These are phyloP conservation scores for Bombylius discolor DNA, from an alignment of 2,888 invertebrate species.

Conservation along the genomic window DNA sequence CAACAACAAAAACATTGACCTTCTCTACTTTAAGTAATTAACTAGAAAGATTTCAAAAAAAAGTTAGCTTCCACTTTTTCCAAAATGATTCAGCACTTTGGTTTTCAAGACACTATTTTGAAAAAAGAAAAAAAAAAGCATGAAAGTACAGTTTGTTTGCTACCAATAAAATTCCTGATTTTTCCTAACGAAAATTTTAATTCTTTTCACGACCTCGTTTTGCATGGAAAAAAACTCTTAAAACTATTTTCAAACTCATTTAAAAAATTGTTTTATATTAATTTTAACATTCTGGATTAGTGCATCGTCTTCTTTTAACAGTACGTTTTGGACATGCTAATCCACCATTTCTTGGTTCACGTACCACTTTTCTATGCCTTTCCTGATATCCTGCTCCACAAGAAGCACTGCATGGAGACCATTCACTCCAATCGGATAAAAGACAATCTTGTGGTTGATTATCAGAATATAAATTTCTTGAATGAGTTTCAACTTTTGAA, in stretches of 20 bases:
- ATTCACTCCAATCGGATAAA: constrained; percentile 68
- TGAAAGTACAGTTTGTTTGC: too few species aligned
- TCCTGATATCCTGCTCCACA: constrained; percentile 65
- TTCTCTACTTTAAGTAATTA: too few species aligned
- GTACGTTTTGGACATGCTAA: constrained; percentile 28
- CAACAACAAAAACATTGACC: too few species aligned
- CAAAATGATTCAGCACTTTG: too few species aligned
- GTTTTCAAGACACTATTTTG: too few species aligned
- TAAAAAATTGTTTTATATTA: background rate
- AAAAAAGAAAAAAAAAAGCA: too few species aligned
- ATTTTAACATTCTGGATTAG: constrained; percentile 25
- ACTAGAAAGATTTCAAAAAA: too few species aligned
- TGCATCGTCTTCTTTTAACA: constrained; percentile 29
- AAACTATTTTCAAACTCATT: background rate
- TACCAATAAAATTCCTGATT: too few species aligned
- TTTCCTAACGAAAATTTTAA: too few species aligned
- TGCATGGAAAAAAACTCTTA: too few species aligned
- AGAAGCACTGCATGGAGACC: constrained; percentile 67
- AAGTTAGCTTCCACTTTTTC: too few species aligned
- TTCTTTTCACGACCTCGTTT: too few species aligned
- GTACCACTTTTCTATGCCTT: constrained; percentile 34
- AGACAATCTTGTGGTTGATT: constrained; percentile 44
- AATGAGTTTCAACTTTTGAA: background rate
- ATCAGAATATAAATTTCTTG: background rate
- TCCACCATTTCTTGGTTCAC: constrained; percentile 27